A percentile compares a stretch with the other conserved stretches of the same genome.
Evolutionary conservation across 2,888 invertebrate genomes (phyloP).

Genomic region (Chrysolina americana): DNA sequence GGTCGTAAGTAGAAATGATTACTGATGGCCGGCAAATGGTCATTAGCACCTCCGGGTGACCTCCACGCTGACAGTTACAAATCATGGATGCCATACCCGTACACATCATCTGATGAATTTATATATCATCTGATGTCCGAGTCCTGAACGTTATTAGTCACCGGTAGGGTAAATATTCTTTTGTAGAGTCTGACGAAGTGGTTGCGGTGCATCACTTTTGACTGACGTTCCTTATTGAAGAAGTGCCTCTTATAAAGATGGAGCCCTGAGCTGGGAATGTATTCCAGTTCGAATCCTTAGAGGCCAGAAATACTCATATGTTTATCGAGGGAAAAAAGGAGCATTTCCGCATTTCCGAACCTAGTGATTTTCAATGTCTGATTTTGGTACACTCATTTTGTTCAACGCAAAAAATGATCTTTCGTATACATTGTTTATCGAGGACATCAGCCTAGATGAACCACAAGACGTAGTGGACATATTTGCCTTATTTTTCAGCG

Average conservation of each 20-base stretch:
- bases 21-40: slow-evolving; percentile 30
- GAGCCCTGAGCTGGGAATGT: not conserved
- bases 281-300: no score
- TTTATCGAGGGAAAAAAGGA: no score
- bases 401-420: no score
- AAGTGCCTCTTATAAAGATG: not conserved
- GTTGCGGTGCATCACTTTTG: not conserved
- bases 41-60: slow-evolving; percentile 30
- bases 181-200: not conserved
- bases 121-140: slow-evolving; percentile 22
- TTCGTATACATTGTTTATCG: no score
- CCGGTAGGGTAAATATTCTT: slow-evolving; percentile 2
- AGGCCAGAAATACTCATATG: no score
- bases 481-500: no score
- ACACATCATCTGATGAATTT: slow-evolving; percentile 27
- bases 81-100: slow-evolving; percentile 23
- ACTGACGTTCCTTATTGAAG: not conserved
- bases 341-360: no score
- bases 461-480: no score
- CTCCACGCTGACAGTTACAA: slow-evolving; percentile 31
- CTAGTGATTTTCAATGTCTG: no score
- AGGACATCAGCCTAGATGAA: no score
- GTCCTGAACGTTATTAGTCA: slow-evolving; percentile 15
- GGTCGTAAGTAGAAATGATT: slow-evolving; percentile 26
- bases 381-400: no score